Base-by-base conservation (phyloP, 2,797 vertebrate species). In the Pangasius macronema region DNA sequence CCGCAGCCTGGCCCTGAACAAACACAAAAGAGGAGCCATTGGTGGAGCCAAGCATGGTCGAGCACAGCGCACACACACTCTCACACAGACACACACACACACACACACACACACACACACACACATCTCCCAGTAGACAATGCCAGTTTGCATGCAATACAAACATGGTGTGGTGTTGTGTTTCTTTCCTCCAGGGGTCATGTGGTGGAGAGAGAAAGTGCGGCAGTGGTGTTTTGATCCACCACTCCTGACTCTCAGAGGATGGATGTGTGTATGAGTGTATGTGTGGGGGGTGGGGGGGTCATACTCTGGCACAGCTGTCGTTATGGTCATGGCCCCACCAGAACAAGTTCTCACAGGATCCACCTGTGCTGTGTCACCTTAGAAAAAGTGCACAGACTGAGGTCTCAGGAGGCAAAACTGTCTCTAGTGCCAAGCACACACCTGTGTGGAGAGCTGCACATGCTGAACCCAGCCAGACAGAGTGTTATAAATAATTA, bases 1-100 rank as follows among this genome's bases (percentile, higher is more conserved):
- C 94, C 93, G 22, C 97, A 97, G 16, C 93, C 95, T 85, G 94
- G 93, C 89, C 70, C 92, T 93, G 85, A 82, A 93, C 93, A 89
- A 85, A 76, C 80, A 89, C 76, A 88, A 86, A 87, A 57, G 76
- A 53, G 51, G 67, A 86, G 81, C 59, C 83, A 87, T 27, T 51
- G 79, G 36, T 77, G 83, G 73, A 91, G 85, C 82, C 77, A 77
- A 86, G 79, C 83, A 57, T 57, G 81, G 59, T 42, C 14, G 24
- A 83, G 70, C 57, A 85, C 70, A 57, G 57, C 63, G 59, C 84
- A 27, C 85, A 49, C 70, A 57, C 87, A 68, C 85, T 70, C 88
- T 49, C 24, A 39, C 80, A 75, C 83, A 85, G 72, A 51, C 63
- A 77, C 63, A 61, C 86, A 68, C 49, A 84, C 39, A 75, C 85